Conservation (phyloP, 2,113 vertebrate species). For the Dendrocopos noguchii region DNA sequence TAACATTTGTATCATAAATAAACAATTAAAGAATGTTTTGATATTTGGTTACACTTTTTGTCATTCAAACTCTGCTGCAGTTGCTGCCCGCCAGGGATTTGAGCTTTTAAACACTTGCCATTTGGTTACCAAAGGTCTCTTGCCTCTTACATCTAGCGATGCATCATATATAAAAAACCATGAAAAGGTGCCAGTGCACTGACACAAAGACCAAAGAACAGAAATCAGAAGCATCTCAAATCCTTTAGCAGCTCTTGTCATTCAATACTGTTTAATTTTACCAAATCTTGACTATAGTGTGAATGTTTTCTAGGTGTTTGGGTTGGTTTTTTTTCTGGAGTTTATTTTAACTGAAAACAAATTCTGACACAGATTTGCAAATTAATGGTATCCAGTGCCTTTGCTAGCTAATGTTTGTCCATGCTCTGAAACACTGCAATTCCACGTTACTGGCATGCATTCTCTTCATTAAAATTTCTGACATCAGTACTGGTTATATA, state of each 20-base stretch:
- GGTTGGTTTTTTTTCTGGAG: neutral
- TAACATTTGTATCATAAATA: constrained; percentile 59
- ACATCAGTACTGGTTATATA: neutral
- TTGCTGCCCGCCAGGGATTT: neutral
- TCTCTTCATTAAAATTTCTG: neutral
- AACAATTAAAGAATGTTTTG: constrained; percentile 45
- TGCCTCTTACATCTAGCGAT: neutral
- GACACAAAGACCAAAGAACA: neutral
- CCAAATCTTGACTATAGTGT: neutral
- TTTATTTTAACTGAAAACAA: neutral
- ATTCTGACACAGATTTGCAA: neutral
- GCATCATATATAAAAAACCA: neutral
- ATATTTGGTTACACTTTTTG: constrained; percentile 49
- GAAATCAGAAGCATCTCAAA: neutral
- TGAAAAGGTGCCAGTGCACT: neutral
- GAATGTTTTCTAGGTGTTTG: neutral
- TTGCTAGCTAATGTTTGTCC: neutral
- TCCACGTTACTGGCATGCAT: neutral
- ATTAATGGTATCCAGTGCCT: neutral
- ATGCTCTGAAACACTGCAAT: neutral
- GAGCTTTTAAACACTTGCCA: constrained; percentile 19
- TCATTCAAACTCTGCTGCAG: constrained; percentile 7
- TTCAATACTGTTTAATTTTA: neutral
- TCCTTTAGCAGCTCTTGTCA: neutral
- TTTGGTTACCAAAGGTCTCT: neutral